phyloP scores from a whole-genome alignment of 2,888 invertebrate species.

The Oscheius sp. region DNA sequence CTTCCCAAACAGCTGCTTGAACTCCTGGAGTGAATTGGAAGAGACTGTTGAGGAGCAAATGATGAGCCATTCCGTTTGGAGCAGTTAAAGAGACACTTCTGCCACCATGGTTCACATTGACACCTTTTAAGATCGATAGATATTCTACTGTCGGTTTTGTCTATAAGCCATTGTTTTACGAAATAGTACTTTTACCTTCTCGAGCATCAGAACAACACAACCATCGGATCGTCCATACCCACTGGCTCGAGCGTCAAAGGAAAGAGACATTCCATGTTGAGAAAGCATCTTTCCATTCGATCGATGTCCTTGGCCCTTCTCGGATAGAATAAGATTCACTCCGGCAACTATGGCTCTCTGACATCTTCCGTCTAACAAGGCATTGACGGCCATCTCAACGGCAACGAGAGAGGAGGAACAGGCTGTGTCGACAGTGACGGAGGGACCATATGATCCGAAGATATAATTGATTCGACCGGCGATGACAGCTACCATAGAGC shows the following conservation, averaged over 20 bases:
- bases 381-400: conserved; percentile 78
- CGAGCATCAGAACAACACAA: conserved; percentile 69
- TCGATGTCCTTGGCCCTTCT: conserved; percentile 54
- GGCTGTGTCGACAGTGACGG: conserved; percentile 92
- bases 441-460: conserved; percentile 75
- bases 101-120: conserved; percentile 70
- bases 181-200: conserved; percentile 46
- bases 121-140: conserved; percentile 46
- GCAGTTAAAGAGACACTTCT: conserved; percentile 67
- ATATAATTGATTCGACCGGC: conserved; percentile 62
- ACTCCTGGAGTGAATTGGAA: conserved; percentile 28
- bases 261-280: conserved; percentile 67
- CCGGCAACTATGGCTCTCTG: conserved; percentile 88
- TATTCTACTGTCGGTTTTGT: conserved; percentile 32
- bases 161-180: not conserved
- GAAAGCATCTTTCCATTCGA: conserved; percentile 68
- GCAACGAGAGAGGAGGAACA: conserved; percentile 94
- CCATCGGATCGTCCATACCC: conserved; percentile 72
- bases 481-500: conserved; percentile 55
- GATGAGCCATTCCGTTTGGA: conserved; percentile 66
- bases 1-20: conserved; percentile 61
- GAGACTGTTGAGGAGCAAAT: conserved; percentile 46
- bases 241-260: conserved; percentile 70
- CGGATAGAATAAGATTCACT: conserved; percentile 77
- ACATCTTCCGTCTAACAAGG: conserved; percentile 85